A percentile compares a stretch with the other conserved stretches of the same genome.
Evolutionary conservation across 2,113 vertebrate species (phyloP).

Genomic region (Alethe diademata): DNA sequence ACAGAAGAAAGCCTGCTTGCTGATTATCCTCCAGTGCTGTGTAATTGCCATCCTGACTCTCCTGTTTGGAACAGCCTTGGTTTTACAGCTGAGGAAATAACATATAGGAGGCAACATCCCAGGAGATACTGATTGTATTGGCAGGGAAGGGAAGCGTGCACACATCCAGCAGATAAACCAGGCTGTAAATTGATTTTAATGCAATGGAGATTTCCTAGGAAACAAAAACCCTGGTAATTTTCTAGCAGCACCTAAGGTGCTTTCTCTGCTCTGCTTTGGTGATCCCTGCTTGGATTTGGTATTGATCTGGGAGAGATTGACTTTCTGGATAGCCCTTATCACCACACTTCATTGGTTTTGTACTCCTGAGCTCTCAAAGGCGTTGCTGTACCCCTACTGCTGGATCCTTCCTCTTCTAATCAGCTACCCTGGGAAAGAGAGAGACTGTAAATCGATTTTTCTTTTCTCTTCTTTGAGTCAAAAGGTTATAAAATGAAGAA

Average conservation of each 20-base stretch:
- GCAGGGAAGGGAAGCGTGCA: background rate
- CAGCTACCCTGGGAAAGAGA: background rate
- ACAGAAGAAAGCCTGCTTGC: background rate
- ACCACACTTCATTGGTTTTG: background rate
- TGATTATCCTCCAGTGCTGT: background rate
- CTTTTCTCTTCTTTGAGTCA: background rate
- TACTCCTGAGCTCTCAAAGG: background rate
- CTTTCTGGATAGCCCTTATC: background rate
- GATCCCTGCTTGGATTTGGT: background rate
- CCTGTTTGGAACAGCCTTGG: background rate
- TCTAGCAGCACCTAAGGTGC: background rate
- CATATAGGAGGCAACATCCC: background rate
- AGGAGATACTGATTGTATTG: background rate
- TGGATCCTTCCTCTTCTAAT: background rate
- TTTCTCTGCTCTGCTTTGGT: background rate
- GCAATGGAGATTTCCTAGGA: background rate
- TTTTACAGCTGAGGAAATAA: constrained; percentile 4
- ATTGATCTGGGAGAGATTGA: background rate
- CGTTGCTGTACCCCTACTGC: background rate
- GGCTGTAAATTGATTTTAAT: background rate
- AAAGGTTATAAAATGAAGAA: background rate
- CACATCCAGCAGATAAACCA: background rate
- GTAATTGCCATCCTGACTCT: background rate
- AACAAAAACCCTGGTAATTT: background rate
- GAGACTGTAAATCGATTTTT: background rate